phyloP scores from a whole-genome alignment of 1,140 invertebrate species.

The Listronotus oregonensis region DNA sequence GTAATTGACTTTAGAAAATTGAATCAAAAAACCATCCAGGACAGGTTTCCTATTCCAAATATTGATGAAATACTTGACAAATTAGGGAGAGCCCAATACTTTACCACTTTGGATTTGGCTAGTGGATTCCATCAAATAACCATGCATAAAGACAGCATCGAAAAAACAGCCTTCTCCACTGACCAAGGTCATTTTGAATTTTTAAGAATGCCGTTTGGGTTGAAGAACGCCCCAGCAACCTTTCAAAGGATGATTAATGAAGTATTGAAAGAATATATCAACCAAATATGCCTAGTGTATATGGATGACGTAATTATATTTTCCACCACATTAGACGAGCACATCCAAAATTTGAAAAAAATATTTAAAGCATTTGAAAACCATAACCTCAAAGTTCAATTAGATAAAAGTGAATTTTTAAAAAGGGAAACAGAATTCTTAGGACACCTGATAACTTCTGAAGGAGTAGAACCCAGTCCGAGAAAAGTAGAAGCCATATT shows the following conservation, averaged over 20 bases:
- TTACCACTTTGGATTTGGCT: conserved; percentile 53
- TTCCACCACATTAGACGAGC: conserved; percentile 13
- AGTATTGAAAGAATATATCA: no score
- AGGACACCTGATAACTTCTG: conserved; percentile 51
- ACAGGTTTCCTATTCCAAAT: conserved; percentile 57
- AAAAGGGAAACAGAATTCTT: conserved; percentile 51
- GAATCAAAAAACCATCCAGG: conserved; percentile 15
- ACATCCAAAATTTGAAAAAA: conserved; percentile 39
- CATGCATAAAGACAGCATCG: conserved; percentile 42
- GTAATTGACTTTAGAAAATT: conserved; percentile 1
- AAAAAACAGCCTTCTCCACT: no score
- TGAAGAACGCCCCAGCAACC: no score
- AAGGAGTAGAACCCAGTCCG: conserved; percentile 53
- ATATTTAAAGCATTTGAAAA: conserved; percentile 47
- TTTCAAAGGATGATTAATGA: no score
- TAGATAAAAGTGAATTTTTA: conserved; percentile 55
- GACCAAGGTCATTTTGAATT: no score
- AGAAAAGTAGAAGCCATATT: conserved; percentile 50
- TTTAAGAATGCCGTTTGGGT: no score
- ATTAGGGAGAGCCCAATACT: conserved; percentile 53
- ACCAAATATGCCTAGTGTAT: no score
- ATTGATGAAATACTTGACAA: conserved; percentile 57
- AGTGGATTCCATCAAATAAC: conserved; percentile 60
- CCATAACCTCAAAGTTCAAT: conserved; percentile 54
- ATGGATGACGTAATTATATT: conserved; percentile 48